These are phyloP conservation scores for Pseudopodoces humilis DNA, from an alignment of 2,113 vertebrate genomes.

Conservation along the genomic window DNA sequence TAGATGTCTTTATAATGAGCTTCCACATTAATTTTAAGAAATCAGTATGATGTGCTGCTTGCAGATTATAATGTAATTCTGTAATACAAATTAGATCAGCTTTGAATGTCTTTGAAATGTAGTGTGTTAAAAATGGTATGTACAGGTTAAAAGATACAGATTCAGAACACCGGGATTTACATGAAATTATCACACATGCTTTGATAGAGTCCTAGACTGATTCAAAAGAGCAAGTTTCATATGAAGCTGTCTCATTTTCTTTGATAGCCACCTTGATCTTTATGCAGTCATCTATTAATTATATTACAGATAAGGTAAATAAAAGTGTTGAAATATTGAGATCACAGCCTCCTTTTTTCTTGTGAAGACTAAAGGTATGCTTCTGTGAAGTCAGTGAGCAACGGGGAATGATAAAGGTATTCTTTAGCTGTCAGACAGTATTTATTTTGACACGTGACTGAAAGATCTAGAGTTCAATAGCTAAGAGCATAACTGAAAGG, in stretches of 20 bases:
- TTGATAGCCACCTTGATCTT: slow-evolving; percentile 80
- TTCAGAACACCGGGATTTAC: slow-evolving; percentile 76
- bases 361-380: slow-evolving; percentile 68
- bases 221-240: slow-evolving; percentile 74
- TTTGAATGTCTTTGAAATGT: slow-evolving; percentile 73
- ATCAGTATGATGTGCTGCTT: slow-evolving; percentile 57
- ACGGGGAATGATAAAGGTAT: slow-evolving; percentile 46
- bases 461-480: slow-evolving; percentile 57
- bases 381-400: slow-evolving; percentile 72
- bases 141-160: slow-evolving; percentile 77
- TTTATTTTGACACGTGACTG: slow-evolving; percentile 70
- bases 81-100: slow-evolving; percentile 74
- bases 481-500: slow-evolving; percentile 10
- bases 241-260: slow-evolving; percentile 73
- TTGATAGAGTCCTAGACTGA: slow-evolving; percentile 78
- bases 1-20: slow-evolving; percentile 50
- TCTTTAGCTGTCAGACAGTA: slow-evolving; percentile 39
- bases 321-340: slow-evolving; percentile 75
- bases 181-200: slow-evolving; percentile 80
- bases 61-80: slow-evolving; percentile 68
- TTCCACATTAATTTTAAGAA: slow-evolving; percentile 69
- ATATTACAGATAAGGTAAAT: slow-evolving; percentile 82
- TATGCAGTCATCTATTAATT: slow-evolving; percentile 79
- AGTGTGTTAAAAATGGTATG: slow-evolving; percentile 70
- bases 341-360: slow-evolving; percentile 78